Base-by-base conservation (phyloP, 2,113 vertebrate genomes). In the Ochotona curzoniae region DNA sequence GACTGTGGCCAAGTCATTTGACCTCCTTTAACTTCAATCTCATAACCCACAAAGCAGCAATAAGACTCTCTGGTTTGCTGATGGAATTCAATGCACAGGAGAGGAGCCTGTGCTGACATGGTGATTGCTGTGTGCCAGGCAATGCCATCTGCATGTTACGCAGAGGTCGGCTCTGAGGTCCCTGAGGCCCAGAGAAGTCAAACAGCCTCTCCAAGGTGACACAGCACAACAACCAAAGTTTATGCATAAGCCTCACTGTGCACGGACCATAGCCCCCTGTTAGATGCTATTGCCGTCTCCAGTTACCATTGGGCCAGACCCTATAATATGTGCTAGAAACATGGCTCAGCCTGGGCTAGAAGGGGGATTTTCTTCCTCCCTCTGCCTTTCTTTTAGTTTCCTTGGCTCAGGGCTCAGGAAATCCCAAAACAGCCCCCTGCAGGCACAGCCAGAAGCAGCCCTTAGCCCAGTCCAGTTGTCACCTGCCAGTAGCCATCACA, bases 101-200 rank as follows among this genome's bases (percentile, higher is more conserved):
- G 0, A 17, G 61, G 23, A n/a, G 1, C 8, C 7, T 23, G 23
- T 25, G 11, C 44, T 84, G 47, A 47, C 2, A 13, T 5, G 1
- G 30, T 21, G 25, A 18, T 73, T 57, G 17, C 38, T 28, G 1
- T 1, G 32, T 12, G 60, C 69, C 63, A 18, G 57, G 38, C 30
- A 0, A 26, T 12, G 3, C 23, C 18, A 13, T 3, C 1, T 1
- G 14, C 54, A 15, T 60, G 6, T 67, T 12, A 64, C 20, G 26
- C 20, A 49, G 18, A 57, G 76, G 78, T 60, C 2, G 78, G 64
- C 57, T 30, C 60, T 51, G 17, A 18, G 30, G 12, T 32, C 25
- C 64, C 87, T 32, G 75, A 89, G 93, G 71, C 81, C 30, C 84
- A 83, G 70, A 89, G 75, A 74, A 23, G 28, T 57, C 28, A 64